Conservation (phyloP, 2,113 vertebrate species). For the Oreochromis spilurus region DNA sequence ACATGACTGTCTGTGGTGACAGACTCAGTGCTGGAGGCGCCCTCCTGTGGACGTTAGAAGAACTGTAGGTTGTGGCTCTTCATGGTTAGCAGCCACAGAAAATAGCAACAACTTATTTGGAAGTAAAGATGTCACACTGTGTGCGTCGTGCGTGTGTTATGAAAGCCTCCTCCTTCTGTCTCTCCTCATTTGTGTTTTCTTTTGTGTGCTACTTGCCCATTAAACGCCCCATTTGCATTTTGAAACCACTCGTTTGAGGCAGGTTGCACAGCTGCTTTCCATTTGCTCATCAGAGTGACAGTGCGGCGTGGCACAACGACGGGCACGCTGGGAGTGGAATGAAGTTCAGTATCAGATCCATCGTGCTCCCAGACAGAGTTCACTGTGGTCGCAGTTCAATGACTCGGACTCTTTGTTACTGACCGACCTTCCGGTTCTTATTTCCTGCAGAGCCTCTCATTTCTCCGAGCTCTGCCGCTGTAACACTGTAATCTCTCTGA, state of each 20-base stretch:
- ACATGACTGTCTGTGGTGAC: fast-evolving
- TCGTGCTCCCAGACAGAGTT: neutral
- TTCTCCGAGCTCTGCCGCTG: fast-evolving
- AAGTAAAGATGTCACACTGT: neutral
- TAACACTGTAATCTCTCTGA: neutral
- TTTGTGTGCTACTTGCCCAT: neutral
- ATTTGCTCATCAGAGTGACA: neutral
- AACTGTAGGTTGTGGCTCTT: neutral
- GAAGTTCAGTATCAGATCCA: neutral
- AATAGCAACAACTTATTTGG: neutral
- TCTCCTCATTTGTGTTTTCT: neutral
- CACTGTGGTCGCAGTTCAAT: fast-evolving
- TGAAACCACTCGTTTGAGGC: neutral
- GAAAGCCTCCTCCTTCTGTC: fast-evolving
- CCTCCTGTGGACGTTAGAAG: neutral
- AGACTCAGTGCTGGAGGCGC: neutral
- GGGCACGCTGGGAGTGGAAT: neutral
- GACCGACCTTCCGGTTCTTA: fast-evolving
- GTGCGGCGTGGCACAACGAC: neutral
- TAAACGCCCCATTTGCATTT: neutral
- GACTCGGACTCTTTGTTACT: neutral
- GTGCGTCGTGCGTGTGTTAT: neutral
- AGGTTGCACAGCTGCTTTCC: neutral
- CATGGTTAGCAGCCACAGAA: neutral
- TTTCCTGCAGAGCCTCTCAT: neutral